phyloP scores from a whole-genome alignment of 2,113 vertebrate genomes.

The Globicephala melas region DNA sequence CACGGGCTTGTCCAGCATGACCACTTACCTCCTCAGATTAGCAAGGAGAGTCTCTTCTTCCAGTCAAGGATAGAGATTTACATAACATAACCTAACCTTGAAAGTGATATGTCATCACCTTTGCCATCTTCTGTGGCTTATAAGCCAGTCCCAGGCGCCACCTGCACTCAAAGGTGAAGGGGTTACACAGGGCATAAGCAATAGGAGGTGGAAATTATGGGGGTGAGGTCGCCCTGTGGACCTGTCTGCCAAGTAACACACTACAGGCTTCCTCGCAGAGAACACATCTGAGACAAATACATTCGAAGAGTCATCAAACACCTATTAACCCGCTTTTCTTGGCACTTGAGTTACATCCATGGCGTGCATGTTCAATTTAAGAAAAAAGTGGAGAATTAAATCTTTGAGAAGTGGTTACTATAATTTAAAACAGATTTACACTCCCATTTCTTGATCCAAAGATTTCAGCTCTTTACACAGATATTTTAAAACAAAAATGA shows the following conservation, averaged over 20 bases:
- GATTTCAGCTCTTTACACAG: neutral
- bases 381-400: neutral
- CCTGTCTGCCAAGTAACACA: neutral
- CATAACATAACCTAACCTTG: accelerated
- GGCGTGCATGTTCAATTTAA: neutral
- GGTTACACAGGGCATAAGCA: neutral
- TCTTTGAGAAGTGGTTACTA: neutral
- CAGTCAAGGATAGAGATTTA: neutral
- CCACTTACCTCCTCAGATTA: neutral
- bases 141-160: neutral
- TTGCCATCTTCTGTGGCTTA: neutral
- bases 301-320: neutral
- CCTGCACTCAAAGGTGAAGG: neutral
- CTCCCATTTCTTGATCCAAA: neutral
- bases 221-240: no score
- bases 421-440: neutral
- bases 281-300: neutral
- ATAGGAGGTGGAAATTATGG: neutral
- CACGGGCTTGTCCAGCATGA: neutral
- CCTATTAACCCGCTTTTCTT: neutral
- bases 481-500: neutral
- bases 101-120: neutral
- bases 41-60: neutral
- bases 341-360: neutral
- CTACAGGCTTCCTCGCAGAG: neutral